A percentile compares a stretch with the other conserved stretches of the same genome.
Conservation (phyloP, 2,113 vertebrate genomes). For the Dasyprocta punctata region DNA sequence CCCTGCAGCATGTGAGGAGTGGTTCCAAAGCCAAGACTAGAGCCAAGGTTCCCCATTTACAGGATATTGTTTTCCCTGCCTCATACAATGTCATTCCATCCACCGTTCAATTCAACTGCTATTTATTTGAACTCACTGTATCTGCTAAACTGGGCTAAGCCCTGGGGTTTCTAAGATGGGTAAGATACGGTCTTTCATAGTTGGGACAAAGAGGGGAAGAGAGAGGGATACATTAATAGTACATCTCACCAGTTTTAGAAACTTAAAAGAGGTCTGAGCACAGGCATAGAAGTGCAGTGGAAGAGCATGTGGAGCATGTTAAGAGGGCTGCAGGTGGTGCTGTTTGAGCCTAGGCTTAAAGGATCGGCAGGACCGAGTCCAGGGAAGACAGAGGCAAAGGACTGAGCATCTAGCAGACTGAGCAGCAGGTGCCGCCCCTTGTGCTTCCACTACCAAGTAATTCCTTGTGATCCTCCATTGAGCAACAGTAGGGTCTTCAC, state of each 20-base stretch:
- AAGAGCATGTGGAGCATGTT: neutral
- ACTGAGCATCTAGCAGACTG: too few species aligned
- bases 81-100: neutral
- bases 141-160: neutral
- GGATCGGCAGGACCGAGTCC: neutral
- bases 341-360: neutral
- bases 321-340: neutral
- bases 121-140: neutral
- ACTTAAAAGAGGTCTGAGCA: neutral
- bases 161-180: neutral
- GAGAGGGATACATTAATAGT: neutral
- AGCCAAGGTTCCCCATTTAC: neutral
- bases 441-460: neutral
- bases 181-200: neutral
- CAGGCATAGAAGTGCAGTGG: neutral
- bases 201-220: neutral
- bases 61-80: neutral
- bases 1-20: neutral
- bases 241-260: neutral
- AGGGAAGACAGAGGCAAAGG: neutral
- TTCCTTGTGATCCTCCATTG: neutral
- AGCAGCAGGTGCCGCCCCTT: accelerated
- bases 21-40: neutral
- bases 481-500: neutral
- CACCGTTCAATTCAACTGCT: neutral